Evolutionary conservation across 2,797 vertebrate species (phyloP), one percentile per base, ranked within the genome.

Genomic region (Periophthalmus magnuspinnatus): DNA sequence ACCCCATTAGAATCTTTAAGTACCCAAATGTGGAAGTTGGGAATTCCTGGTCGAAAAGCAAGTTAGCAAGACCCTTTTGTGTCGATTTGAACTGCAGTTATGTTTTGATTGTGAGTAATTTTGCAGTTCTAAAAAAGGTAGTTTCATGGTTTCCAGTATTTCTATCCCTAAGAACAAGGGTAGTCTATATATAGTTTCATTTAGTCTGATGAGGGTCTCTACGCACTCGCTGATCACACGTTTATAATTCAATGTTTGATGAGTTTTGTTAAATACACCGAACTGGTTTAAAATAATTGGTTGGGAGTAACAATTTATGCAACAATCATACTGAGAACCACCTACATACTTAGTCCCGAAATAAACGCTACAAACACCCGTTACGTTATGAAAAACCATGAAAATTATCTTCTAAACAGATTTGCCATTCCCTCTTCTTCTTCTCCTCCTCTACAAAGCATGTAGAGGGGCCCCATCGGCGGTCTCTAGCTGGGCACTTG

Each of bases 361-460:
- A 55, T 22, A 6, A 55, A 55, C 10, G 21, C 52, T 13, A 11
- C 21, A 22, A 55, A 55, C n/a, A 21, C n/a, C 21, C 19, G 2
- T 52, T 21, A 52, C 7, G 2, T 21, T 21, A 21, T 54, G 48
- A 50, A 19, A 50, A 50, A 19, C 17, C 17, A 50, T 24, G 24
- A 57, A 24, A 28, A 57, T 28, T 1, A 16, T 11, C 21, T n/a
- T 57, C 55, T 16, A 57, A 24, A 57, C 55, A 28, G 24, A 32
- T 32, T 2, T 57, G 16, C 55, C 24, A 56, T 56, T 9, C 50
- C 5, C 47, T 2, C 41, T 21, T 19, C 17, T 50, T 50, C 8
- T 21, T 94, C 38, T 13, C 38, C 38, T 45, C 41, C 14, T 45
- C 41, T 45, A 94, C 95, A 95, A 94, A 95, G 93, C 94, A 91